Base-by-base conservation (phyloP, 2,113 vertebrate genomes). In the Nothobranchius furzeri region DNA sequence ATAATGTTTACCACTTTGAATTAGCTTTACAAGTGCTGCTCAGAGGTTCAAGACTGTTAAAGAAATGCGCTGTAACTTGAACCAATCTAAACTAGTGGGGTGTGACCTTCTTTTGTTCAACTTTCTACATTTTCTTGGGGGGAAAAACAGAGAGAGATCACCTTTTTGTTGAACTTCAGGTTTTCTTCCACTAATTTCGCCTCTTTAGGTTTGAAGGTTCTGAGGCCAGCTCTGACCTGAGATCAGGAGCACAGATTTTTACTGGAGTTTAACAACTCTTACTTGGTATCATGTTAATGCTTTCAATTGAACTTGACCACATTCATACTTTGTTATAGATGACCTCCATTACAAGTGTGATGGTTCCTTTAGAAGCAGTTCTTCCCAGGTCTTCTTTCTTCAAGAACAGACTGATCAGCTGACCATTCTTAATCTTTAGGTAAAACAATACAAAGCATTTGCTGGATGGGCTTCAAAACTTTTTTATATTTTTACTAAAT, bases 121-220 rank as follows among this genome's bases (percentile, higher is more conserved):
- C 77, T 54, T 77, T 24, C 24, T 70, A 56, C 58, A 73, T 56
- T 55, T 37, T 13, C 30, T 30, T 30, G 30, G 30, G 11, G 2
- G 36, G 58, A 73, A 76, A 68, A 8, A 9, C 37, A 48, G 53
- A 64, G 9, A 49, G 0, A 53, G 6, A 53, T 12, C 9, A 88
- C 93, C 96, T 99, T 99, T 92, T 99, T 99, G 75, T 94, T 95
- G 80, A 99, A 94, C 82, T 98, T 99, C 24, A 90, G 85, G 68
- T 91, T 95, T 55, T 97, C 96, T 79, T 96, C 96, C 0, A 82
- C 73, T 60, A 94, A 93, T 84, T 94, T 95, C 20, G 88, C 91
- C 83, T 97, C 96, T 76, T 93, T 93, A 3, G 96, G 95, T 43
- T 88, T 85, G 78, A 99, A 98, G 17, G 95, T 95, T 86, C 87